Percentiles rank a stretch among this genome's conserved stretches.
Evolutionary conservation across 2,113 vertebrate genomes (phyloP).

Genomic region (Corythaixoides concolor): DNA sequence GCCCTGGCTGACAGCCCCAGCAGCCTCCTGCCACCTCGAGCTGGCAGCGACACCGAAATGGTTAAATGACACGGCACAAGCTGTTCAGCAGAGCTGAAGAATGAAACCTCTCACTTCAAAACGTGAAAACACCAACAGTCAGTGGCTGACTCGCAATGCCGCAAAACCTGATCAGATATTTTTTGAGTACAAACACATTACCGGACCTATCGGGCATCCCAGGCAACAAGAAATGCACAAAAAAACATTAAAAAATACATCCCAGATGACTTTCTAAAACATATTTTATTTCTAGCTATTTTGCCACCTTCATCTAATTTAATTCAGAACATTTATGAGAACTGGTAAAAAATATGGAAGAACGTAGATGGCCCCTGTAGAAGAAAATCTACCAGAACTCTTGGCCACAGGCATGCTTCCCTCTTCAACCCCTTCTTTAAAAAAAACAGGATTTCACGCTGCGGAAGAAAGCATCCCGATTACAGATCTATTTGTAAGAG

Average conservation of each 20-base stretch:
- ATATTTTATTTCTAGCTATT: not conserved
- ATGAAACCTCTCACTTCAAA: not conserved
- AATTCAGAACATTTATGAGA: not conserved
- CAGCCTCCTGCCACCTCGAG: not conserved
- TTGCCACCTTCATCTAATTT: not conserved
- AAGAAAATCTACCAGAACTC: not conserved
- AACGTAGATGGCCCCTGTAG: not conserved
- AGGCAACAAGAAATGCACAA: not conserved
- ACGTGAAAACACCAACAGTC: not conserved
- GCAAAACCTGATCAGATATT: not conserved
- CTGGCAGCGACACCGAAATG: not conserved
- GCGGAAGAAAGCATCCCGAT: not conserved
- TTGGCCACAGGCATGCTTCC: not conserved
- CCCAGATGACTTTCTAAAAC: not conserved
- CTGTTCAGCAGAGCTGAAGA: not conserved
- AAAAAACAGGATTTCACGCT: not conserved
- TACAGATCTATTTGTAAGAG: conserved; percentile 45
- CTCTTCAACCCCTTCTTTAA: not conserved
- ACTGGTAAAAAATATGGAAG: not conserved
- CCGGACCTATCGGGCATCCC: not conserved
- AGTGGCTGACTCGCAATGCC: not conserved
- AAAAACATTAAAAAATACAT: not conserved
- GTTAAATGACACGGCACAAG: not conserved
- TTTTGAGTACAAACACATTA: not conserved
- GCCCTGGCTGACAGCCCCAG: not conserved